These are phyloP conservation scores for Triops longicaudatus DNA, from an alignment of 1,140 invertebrate genomes.

Conservation along the genomic window DNA sequence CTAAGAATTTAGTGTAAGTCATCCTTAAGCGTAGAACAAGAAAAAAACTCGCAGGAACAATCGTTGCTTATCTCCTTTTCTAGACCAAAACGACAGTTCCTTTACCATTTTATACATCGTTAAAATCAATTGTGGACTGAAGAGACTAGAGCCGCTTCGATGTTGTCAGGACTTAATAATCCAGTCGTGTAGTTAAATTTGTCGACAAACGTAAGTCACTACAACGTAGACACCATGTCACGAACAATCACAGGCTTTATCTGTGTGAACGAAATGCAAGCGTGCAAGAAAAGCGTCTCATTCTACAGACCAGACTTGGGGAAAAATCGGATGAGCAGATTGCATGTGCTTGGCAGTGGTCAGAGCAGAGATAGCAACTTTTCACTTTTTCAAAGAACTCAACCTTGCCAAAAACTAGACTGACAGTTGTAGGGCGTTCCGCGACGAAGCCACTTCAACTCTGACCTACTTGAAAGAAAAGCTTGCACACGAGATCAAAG, in stretches of 20 bases:
- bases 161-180: not conserved
- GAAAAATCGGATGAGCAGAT: not conserved
- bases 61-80: too few species aligned
- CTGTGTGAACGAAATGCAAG: not conserved
- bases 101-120: too few species aligned
- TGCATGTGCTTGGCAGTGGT: not conserved
- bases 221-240: not conserved
- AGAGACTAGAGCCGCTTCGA: not conserved
- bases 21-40: too few species aligned
- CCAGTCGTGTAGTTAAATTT: not conserved
- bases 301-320: too few species aligned
- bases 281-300: not conserved
- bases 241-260: not conserved
- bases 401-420: not conserved
- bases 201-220: not conserved
- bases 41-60: too few species aligned
- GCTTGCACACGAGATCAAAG: constrained; percentile 6
- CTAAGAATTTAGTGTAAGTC: too few species aligned
- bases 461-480: not conserved
- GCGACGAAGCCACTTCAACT: not conserved
- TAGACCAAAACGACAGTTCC: too few species aligned
- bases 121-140: not conserved
- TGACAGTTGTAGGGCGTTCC: not conserved
- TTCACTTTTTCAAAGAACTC: not conserved
- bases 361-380: not conserved